These are phyloP conservation scores for Benthosema pterotum DNA, from an alignment of 2,797 vertebrate species.

Conservation along the genomic window DNA sequence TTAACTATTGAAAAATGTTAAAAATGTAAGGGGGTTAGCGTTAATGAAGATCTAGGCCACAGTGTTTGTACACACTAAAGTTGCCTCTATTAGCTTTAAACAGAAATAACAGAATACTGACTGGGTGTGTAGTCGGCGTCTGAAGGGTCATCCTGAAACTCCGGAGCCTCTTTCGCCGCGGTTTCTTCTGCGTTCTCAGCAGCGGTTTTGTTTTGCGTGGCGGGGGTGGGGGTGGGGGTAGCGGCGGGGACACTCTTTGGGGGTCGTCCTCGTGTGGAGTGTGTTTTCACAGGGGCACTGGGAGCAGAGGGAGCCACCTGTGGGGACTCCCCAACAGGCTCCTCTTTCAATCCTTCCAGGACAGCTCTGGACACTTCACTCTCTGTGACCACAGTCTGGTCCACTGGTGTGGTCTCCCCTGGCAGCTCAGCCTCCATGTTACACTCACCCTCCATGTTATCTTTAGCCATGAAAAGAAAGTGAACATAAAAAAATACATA, in stretches of 20 bases:
- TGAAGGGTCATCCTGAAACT: conserved; percentile 74
- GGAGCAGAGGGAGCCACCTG: conserved; percentile 28
- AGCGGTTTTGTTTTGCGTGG: conserved; percentile 46
- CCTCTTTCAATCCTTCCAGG: conserved; percentile 26
- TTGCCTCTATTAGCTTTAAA: no score
- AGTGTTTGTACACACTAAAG: no score
- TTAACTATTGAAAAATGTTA: no score
- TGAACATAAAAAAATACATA: neutral
- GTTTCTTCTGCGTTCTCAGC: conserved; percentile 50
- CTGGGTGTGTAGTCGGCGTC: conserved; percentile 79
- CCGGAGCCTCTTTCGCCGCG: conserved; percentile 36
- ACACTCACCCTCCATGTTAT: conserved; percentile 52
- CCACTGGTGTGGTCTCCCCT: conserved; percentile 44
- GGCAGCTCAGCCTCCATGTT: conserved; percentile 35
- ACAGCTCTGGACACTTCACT: conserved; percentile 25
- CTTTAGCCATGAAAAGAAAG: conserved; percentile 37
- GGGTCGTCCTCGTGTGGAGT: conserved; percentile 24
- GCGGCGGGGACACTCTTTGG: conserved; percentile 34
- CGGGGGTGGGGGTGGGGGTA: conserved; percentile 4
- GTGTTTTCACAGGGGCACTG: conserved; percentile 24
- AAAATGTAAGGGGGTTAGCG: no score
- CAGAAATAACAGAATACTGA: conserved; percentile 51
- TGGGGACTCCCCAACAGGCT: conserved; percentile 31
- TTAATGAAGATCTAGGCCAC: no score
- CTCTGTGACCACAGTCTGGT: conserved; percentile 35